Base-by-base conservation (phyloP, 53 echinoderm and acorn worm genomes). In the Henricia sp. region DNA sequence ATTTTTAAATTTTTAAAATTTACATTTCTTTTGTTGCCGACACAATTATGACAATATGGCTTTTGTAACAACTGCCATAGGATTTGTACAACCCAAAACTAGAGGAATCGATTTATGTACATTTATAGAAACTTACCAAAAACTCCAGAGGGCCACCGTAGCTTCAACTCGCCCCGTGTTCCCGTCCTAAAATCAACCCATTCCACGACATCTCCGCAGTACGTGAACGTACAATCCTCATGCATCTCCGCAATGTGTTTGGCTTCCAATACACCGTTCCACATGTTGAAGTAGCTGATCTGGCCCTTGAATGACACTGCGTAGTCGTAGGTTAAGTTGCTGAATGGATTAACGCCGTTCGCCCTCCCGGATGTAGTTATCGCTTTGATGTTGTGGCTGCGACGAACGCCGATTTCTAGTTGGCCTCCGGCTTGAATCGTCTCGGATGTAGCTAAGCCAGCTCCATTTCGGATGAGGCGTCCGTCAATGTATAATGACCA, bases 151-250 rank as follows among this genome's bases (percentile, higher is more conserved):
- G 92, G 99, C 99, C 99, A 99, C 4, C 92, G 70, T 6, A 99
- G 91, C 74, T 95, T 99, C 71, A 91, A 76, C n/a, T 67, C 72
- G 3, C 99, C 99, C 24, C 99, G 71, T 0, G 99, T 99, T 1
- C 99, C 99, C 68, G 89, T 92, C 41, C 99, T 48, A 77, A 99
- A 99, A 66, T 99, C 99, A 12, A 89, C 92, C 99, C 99, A 99
- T 70, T 94, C 90, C 0, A 90, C 90, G 30, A 88, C 89, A 27
- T 94, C 87, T 0, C 99, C 99, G 54, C 99, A 99, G 73, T 88
- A 92, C 6, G 88, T 94, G 71, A 99, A 99, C 1, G 84, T 94
- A 54, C 99, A 99, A 54, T 99, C 92, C 12, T 35, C 54, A 33
- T 77, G 87, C 38, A 99, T 90, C 54, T 64, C 30, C 39, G 64